Evolutionary conservation across 2,888 invertebrate species (phyloP), one percentile per base, ranked within the genome.

Genomic region (Mechanitis mazaeus): DNA sequence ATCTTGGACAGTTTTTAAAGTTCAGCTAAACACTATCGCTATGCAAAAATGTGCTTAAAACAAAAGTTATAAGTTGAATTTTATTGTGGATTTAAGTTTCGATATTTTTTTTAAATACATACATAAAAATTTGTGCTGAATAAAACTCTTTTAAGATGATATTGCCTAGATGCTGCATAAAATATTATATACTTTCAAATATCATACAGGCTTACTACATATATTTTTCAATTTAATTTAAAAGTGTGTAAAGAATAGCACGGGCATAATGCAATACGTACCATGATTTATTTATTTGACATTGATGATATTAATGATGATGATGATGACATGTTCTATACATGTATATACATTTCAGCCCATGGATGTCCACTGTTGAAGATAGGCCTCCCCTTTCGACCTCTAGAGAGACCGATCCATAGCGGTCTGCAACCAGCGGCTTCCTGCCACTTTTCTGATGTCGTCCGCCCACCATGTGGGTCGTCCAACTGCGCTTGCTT

Each of bases 151-250:
- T 7, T 3, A 50, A 50, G 50, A 50, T 50, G 31, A 3, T 31
- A 3, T 31, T 28, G 4, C 50, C 31, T 28, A 31, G 31, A 31
- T 50, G 5, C 31, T 6, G n/a, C 47, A 3, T 35, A 3, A 35
- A 35, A 35, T 20, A 47, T n/a, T 47, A 47, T 47, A 47, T n/a
- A 47, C 6, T 47, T 50, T 31, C 31, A 31, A 6, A 6, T 50
- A 50, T 31, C 50, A 35, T 33, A 54, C 45, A 60, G 56, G 53
- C n/a, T 56, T 53, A 38, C 56, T 33, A 53, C 56, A 58, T 59
- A 61, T 64, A 59, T 65, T 65, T 64, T 64, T 57, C 65, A 65
- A 65, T 65, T 64, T 59, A 65, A 64, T 63, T 65, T 64, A 57
- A 46, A 63, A 59, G 59, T 56, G 56, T 54, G 59, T 56, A 63